Base-by-base conservation (phyloP, 2,797 vertebrate genomes). In the Hemitrygon akajei region DNA sequence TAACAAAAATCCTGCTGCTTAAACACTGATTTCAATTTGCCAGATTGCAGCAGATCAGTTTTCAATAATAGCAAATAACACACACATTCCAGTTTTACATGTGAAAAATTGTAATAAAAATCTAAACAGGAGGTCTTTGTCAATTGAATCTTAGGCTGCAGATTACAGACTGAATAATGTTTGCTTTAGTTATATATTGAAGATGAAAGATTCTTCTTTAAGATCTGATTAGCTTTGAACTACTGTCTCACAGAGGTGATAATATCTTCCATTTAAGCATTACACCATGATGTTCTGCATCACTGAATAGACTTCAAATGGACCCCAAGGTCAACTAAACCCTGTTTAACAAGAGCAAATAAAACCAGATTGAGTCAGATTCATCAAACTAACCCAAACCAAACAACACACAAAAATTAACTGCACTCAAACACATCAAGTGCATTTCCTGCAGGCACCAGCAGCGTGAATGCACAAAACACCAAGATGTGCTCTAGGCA, bases 271-370 rank as follows among this genome's bases (percentile, higher is more conserved):
- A 30, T 63, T 34, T 34, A 34, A 87, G 30, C 84, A 87, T 63
- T 87, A 18, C 30, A 18, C 27, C 58, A 63, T 34, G 84, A 63
- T 20, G 58, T 87, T 87, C 27, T 87, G 58, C 58, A n/a, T 87
- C 84, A 87, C 60, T 63, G 84, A 87, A n/a, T 18, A 87, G 30
- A n/a, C 16, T 87, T 87, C 58, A 63, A n/a, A 63, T 5, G 56
- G 58, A 34, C 30, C 84, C 58, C 18, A n/a, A 87, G 47, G 58
- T 87, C 84, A 63, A 58, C 58, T 63, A 63, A 87, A 86, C 82
- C 30, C 30, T n/a, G 58, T 63, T 86, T 86, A 86, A 86, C 25
- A n/a, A 63, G 58, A 87, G 58, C 84, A 87, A 87, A 87, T 60
- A 87, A 87, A 87, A 87, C 6, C 58, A 60, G 82, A 60, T 60